phyloP scores from a whole-genome alignment of 64 coral and sea anemone species.

The Orbicella faveolata region DNA sequence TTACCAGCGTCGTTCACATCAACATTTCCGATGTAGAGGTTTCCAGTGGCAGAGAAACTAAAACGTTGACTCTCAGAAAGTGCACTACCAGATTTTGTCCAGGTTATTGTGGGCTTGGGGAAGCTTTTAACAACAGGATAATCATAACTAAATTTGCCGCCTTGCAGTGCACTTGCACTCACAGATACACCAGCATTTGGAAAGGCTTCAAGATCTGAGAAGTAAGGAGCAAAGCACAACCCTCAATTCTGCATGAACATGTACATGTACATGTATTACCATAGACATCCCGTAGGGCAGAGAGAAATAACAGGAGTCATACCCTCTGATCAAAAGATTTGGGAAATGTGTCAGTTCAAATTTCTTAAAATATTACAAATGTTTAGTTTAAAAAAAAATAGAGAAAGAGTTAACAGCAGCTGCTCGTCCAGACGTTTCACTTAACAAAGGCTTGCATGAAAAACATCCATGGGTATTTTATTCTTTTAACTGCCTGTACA shows the following conservation, averaged over 20 bases:
- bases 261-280: not conserved
- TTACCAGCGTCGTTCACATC: conserved; percentile 36
- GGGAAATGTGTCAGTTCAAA: too few species aligned
- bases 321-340: too few species aligned
- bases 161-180: not conserved
- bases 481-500: too few species aligned
- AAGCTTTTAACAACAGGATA: conserved; percentile 51
- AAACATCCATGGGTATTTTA: too few species aligned
- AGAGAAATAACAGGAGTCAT: too few species aligned
- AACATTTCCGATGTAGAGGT: conserved; percentile 71
- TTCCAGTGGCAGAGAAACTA: conserved; percentile 70
- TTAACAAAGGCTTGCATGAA: too few species aligned
- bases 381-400: too few species aligned
- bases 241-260: not conserved
- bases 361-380: too few species aligned
- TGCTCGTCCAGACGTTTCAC: too few species aligned
- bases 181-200: not conserved
- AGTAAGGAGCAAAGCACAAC: not conserved
- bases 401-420: too few species aligned
- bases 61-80: conserved; percentile 52
- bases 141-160: not conserved
- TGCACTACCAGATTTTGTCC: conserved; percentile 21
- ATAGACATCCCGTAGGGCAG: too few species aligned
- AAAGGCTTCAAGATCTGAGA: not conserved
- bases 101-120: conserved; percentile 62